Conservation (phyloP, 2,888 invertebrate species). For the Chrysomela aeneicollis region DNA sequence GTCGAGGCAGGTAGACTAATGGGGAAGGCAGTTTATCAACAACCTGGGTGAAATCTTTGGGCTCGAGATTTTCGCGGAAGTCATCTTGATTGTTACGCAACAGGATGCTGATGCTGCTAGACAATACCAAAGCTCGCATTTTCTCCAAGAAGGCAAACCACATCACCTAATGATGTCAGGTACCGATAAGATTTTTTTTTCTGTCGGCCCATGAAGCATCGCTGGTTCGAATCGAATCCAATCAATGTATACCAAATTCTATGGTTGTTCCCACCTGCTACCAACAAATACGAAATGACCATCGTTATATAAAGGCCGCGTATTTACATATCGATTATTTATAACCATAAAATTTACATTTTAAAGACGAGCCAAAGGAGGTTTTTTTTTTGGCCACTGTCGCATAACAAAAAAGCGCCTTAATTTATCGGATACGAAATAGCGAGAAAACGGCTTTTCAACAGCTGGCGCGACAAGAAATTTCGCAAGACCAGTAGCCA, state of each 20-base stretch:
- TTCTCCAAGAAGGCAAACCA: too few relatives aligned
- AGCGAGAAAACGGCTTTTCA: slow-evolving; percentile 2
- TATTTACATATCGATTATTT: slow-evolving; percentile 20
- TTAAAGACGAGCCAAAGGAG: slow-evolving; percentile 6
- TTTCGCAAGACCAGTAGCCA: slow-evolving; percentile 5
- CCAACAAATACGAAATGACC: not conserved
- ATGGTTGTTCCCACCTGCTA: not conserved
- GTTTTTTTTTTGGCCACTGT: not conserved
- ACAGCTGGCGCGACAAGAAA: slow-evolving; percentile 2
- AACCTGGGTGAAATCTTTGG: not conserved
- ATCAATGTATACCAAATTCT: not conserved
- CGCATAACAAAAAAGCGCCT: slow-evolving; percentile 1
- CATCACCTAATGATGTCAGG: too few relatives aligned
- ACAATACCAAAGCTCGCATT: too few relatives aligned
- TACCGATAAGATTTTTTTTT: too few relatives aligned
- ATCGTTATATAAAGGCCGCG: not conserved
- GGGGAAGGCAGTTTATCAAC: not conserved
- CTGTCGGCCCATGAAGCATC: too few relatives aligned
- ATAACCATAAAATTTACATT: slow-evolving; percentile 19
- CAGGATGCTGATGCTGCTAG: too few relatives aligned
- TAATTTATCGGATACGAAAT: not conserved
- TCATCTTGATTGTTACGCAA: not conserved
- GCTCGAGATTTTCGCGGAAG: not conserved
- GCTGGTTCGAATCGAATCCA: too few relatives aligned
- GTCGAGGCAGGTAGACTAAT: not conserved